Evolutionary conservation across 1,140 invertebrate species (phyloP), one percentile per base, ranked within the genome.

Genomic region (Pygmarrhopalites habei): DNA sequence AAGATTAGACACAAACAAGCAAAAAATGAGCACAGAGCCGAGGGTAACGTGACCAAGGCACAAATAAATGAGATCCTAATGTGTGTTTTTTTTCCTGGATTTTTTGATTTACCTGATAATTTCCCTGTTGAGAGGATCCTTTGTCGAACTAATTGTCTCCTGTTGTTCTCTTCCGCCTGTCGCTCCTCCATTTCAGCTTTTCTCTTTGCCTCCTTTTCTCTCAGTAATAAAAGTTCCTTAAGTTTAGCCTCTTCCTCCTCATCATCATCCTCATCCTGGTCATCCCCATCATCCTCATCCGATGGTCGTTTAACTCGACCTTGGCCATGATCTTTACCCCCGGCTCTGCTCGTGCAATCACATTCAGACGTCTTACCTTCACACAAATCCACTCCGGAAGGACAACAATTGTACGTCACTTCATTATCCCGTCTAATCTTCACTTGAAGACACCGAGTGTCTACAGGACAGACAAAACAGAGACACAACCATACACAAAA

Each of bases 271-370:
- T 79, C 78, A 58, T 79, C 73, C 56, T 79, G 72, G 60, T 79
- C 72, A 28, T 81, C 73, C 3, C 79, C 72, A 39, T 79, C 75
- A 58, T 80, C 73, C 62, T 80, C 74, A 57, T 80, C 76, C 46
- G 79, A 74, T 46, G 75, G 72, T 26, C 72, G 63, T 58, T 74
- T 71, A 51, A 28, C 35, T 46, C 62, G 75, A 63, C 80, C 74
- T 59, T 19, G 5, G 12, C 81, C 75, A 51, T 80, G 75, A 53
- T 81, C 76, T 69, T 80, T 77, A 67, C 81, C 78, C 62, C 80
- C 77, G 62, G 81, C 77, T 61, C 56, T 26, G 26, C 21, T 1
- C 23, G 46, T 30, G 56, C 56, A 57, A 56, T 44, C 30, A 49
- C 52, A 58, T 29, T 23, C 56, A 23, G 21, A 30, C 30, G 53